Base-by-base conservation (phyloP, 2,113 vertebrate genomes). In the Vanacampus margaritifer region DNA sequence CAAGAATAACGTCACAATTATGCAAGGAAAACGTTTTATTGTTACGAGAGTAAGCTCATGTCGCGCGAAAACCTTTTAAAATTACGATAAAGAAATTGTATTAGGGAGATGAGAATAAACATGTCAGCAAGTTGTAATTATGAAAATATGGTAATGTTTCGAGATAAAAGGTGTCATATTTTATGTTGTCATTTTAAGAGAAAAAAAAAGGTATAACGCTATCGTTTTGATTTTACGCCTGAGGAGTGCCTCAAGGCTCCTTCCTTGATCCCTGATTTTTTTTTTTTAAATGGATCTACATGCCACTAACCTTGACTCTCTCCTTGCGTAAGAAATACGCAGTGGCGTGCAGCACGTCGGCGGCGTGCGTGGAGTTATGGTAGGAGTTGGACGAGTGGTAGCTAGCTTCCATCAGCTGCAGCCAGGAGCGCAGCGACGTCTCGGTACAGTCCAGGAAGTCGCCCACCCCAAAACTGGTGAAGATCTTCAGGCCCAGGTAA, bases 301-400 rank as follows among this genome's bases (percentile, higher is more conserved):
- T 21, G 5, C 3, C 32, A 37, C 72, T 58, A 92, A 98, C 97
- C 96, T 98, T 98, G 64, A 98, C 96, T 84, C 91, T 90, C 16
- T 98, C 96, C 74, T 96, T 96, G 54, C 94, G 88, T 0, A 98
- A 93, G 78, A 98, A 98, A 90, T 94, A 97, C 28, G 97, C 95
- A 0, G 97, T 98, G 26, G 97, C 96, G 0, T 98, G 97, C 68
- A 98, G 89, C 28, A 98, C 97, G 0, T 98, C 97, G 0, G 97
- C 95, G 0, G 97, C 97, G 0, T 98, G 97, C 0, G 96, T 98
- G 73, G 97, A 98, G 86, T 98, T 98, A 79, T 98, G 97, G 90
- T 98, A 98, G 23, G 96, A 92, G 53, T 98, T 98, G 82, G 95
- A 95, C 2, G 96, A 88, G 71, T 98, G 97, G 83, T 98, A 98